Evolutionary conservation across 2,797 vertebrate genomes (phyloP).

Genomic region (Schizopygopsis malacanthus): DNA sequence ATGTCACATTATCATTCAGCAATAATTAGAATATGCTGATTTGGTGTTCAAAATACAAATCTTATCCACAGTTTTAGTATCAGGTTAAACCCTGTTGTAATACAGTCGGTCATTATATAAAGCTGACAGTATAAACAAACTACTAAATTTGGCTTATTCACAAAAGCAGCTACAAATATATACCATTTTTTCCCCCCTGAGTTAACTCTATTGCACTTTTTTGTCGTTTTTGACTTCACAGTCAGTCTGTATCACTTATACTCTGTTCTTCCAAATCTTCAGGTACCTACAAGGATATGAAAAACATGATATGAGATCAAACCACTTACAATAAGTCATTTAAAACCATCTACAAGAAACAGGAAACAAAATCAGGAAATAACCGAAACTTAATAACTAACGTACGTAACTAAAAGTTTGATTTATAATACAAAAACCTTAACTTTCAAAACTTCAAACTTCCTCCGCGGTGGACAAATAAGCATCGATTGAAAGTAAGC

Average conservation of each 20-base stretch:
- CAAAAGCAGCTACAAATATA: not conserved
- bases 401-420: not conserved
- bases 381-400: not conserved
- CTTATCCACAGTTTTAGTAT: constrained; percentile 1
- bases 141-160: not conserved
- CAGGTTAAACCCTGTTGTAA: not conserved
- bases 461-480: not conserved
- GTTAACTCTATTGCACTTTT: not conserved
- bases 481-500: not conserved
- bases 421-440: not conserved
- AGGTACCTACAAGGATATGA: constrained; percentile 31
- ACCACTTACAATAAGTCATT: not conserved
- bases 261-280: constrained; percentile 27
- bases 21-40: not conserved
- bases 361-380: constrained; percentile 28
- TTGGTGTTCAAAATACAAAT: not conserved
- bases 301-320: not conserved
- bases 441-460: not conserved
- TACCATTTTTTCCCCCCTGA: not conserved
- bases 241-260: constrained; percentile 43
- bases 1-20: not conserved
- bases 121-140: not conserved
- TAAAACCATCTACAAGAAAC: not conserved
- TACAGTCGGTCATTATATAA: not conserved
- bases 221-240: not conserved